phyloP scores from a whole-genome alignment of 2,888 invertebrate species.

The Rhodophaea formosa region DNA sequence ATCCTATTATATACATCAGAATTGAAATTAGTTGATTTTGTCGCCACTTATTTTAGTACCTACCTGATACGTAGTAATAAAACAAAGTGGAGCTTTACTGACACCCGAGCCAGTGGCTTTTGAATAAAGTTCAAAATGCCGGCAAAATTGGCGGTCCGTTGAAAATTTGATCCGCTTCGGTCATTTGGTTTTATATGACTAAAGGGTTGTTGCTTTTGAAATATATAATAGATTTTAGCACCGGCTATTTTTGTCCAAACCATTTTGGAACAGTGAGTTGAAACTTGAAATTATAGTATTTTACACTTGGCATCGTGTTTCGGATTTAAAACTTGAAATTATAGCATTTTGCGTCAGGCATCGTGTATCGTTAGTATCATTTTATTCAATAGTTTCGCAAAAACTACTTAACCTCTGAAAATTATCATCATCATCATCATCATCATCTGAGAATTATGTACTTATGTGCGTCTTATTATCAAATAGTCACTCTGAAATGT shows the following conservation, averaged over 20 bases:
- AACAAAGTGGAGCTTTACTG: too few relatives aligned
- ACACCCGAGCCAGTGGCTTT: too few relatives aligned
- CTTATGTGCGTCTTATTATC: too few relatives aligned
- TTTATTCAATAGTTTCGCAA: not conserved
- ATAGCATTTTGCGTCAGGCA: not conserved
- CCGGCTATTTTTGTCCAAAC: not conserved
- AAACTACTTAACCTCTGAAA: too few relatives aligned
- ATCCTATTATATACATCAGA: too few relatives aligned
- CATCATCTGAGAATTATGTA: too few relatives aligned
- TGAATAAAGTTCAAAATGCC: not conserved
- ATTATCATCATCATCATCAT: too few relatives aligned
- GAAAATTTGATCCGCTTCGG: conserved; percentile 39
- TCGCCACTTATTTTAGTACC: too few relatives aligned
- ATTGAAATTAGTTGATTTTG: too few relatives aligned
- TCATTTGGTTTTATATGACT: conserved; percentile 36
- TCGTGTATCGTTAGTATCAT: not conserved
- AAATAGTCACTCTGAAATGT: too few relatives aligned
- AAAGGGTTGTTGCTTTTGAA: conserved; percentile 35
- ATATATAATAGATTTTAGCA: conserved; percentile 26
- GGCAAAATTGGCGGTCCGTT: conserved; percentile 22
- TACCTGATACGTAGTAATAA: too few relatives aligned
- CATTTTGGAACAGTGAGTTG: not conserved
- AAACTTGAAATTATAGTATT: not conserved
- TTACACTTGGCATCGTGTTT: not conserved
- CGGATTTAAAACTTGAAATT: too few relatives aligned